Percentiles rank a stretch among this genome's conserved stretches.
Conservation (phyloP, 2,888 invertebrate species). For the Standfussiana lucernea region DNA sequence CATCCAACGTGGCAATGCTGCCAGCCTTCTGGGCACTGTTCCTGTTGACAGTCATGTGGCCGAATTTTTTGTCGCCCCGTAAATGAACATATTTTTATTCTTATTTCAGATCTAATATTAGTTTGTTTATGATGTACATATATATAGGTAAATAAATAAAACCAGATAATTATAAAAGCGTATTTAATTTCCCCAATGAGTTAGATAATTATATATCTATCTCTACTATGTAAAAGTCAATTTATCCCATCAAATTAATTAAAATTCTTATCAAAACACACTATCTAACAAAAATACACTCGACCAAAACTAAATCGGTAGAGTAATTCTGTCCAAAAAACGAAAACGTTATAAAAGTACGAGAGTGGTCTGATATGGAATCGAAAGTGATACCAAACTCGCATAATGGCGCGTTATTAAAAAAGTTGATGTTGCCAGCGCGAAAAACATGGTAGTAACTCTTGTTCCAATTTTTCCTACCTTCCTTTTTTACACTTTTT, state of each 20-base stretch:
- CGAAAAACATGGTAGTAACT: constrained; percentile 65
- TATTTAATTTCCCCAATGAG: no score
- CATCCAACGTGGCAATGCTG: no score
- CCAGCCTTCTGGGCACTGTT: no score
- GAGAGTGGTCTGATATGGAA: constrained; percentile 56
- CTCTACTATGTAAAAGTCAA: no score
- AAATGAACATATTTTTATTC: no score
- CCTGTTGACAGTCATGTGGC: no score
- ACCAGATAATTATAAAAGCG: no score
- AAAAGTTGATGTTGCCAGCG: constrained; percentile 62
- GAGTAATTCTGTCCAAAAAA: constrained; percentile 41
- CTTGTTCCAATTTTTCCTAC: constrained; percentile 53
- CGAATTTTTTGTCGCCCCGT: no score
- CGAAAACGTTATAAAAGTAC: constrained; percentile 67
- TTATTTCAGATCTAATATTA: no score
- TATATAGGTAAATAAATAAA: no score
- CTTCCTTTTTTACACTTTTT: constrained; percentile 56
- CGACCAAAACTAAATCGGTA: constrained; percentile 16
- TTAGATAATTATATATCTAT: no score
- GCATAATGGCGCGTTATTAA: constrained; percentile 67
- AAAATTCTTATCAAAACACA: background rate
- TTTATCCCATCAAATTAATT: background rate
- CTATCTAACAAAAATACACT: constrained; percentile 15
- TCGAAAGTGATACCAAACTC: constrained; percentile 65
- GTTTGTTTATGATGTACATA: no score